These are phyloP conservation scores for Linnaemya tessellans DNA, from an alignment of 2,888 invertebrate species.

Conservation along the genomic window DNA sequence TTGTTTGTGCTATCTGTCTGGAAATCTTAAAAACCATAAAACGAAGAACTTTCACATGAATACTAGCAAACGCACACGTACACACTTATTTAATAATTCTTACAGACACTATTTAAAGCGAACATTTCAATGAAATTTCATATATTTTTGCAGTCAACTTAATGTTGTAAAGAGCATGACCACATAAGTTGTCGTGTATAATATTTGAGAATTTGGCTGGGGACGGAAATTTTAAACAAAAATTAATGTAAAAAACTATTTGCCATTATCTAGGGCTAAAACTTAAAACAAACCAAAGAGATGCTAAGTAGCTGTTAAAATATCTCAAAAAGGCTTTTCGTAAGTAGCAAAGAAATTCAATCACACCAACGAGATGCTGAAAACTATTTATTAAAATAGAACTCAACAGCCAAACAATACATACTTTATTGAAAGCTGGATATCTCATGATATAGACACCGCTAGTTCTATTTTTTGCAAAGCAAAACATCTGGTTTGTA, in stretches of 20 bases:
- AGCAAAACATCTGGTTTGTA: too few species aligned
- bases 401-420: too few species aligned
- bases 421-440: too few species aligned
- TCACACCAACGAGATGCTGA: neutral
- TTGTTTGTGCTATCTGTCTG: constrained; percentile 71
- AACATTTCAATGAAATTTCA: constrained; percentile 31
- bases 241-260: constrained; percentile 4
- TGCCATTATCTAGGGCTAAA: constrained; percentile 28
- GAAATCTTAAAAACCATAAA: constrained; percentile 65
- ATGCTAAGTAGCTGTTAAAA: constrained; percentile 14
- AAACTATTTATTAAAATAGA: neutral
- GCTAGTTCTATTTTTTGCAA: too few species aligned
- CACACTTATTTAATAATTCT: constrained; percentile 7
- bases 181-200: constrained; percentile 6
- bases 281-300: neutral
- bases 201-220: constrained; percentile 7
- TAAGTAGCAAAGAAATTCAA: neutral
- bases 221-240: neutral
- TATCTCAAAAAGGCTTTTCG: neutral
- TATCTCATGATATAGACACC: too few species aligned
- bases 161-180: constrained; percentile 34
- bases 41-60: constrained; percentile 38
- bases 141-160: constrained; percentile 8
- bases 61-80: neutral
- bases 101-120: constrained; percentile 5